Conservation (phyloP, 2,888 invertebrate genomes). For the Drosophila gaucha region DNA sequence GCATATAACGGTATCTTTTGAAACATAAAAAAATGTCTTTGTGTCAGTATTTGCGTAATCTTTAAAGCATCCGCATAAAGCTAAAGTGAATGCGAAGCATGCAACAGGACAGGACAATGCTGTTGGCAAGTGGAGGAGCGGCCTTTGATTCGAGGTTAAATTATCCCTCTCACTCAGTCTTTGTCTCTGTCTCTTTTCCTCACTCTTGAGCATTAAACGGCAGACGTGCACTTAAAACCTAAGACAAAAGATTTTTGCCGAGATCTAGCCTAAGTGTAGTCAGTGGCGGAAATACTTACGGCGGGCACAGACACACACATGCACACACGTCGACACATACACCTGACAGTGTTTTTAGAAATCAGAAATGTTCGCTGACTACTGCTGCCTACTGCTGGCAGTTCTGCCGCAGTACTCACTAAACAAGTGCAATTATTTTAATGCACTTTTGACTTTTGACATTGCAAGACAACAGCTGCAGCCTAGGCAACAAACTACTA, state of each 20-base stretch:
- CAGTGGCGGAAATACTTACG: constrained; percentile 52
- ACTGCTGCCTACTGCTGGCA: constrained; percentile 23
- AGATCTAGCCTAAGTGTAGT: constrained; percentile 71
- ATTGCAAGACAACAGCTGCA: constrained; percentile 51
- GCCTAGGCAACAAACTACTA: constrained; percentile 8
- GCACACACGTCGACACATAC: background rate
- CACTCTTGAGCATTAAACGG: constrained; percentile 15
- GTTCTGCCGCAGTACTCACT: constrained; percentile 52
- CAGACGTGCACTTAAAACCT: constrained; percentile 53
- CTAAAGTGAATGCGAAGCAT: constrained; percentile 53
- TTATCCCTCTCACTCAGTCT: constrained; percentile 19
- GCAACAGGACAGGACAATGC: constrained; percentile 61
- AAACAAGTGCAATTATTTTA: constrained; percentile 84
- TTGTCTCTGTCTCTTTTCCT: constrained; percentile 24
- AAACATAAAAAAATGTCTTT: constrained; percentile 52
- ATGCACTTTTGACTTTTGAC: constrained; percentile 83
- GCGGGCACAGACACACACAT: constrained; percentile 2
- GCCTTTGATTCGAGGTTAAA: constrained; percentile 54
- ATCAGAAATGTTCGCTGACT: constrained; percentile 38
- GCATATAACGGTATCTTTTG: constrained; percentile 49
- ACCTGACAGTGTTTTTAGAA: constrained; percentile 37
- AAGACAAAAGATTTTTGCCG: constrained; percentile 64
- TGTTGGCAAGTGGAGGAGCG: constrained; percentile 24
- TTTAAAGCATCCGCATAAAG: constrained; percentile 59
- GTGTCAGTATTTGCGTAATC: constrained; percentile 66